Base-by-base conservation (phyloP, 2,113 vertebrate species). In the Syrmaticus mikado region DNA sequence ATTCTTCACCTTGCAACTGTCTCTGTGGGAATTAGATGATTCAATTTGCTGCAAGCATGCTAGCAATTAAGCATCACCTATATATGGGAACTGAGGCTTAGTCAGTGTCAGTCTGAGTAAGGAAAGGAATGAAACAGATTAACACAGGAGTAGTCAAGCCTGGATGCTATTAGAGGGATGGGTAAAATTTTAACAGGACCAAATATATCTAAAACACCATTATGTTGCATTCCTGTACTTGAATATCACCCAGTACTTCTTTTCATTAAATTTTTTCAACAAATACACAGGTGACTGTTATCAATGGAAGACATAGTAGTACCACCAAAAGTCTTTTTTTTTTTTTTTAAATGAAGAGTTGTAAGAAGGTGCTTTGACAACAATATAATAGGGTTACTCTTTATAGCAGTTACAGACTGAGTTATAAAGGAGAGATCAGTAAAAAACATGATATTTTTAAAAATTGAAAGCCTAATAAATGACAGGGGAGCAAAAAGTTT, bases 141-240 rank as follows among this genome's bases (percentile, higher is more conserved):
- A 45, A 10, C 36, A 18, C 20, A 57, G 65, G 43, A 66, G 18
- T 65, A 36, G 52, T 89, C 46, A 90, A 81, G 22, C 17, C 57
- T 75, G 57, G 22, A 30, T 28, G 9, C 34, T 60, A 1, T 48
- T 45, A 22, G 38, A 21, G n/a, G 7, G 45, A 8, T 40, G 38
- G 83, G 34, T 43, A 41, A 52, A 40, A 62, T 66, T 57, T 79
- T 50, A 53, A n/a, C 16, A 30, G 13, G 10, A 36, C 28, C 1
- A 2, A 8, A 22, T 67, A 22, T 62, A 6, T 43, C 19, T 68
- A 77, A 55, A 91, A 34, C 45, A 30, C 16, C 71, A 17, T 82
- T 25, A 10, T 17, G 10, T 15, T 60, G 21, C 38, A 7, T 43
- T 75, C 32, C 0, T 0, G 1, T 36, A 30, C 16, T 82, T 72